Evolutionary conservation across 2,113 vertebrate species (phyloP), one percentile per base, ranked within the genome.

Genomic region (Trinectes maculatus): DNA sequence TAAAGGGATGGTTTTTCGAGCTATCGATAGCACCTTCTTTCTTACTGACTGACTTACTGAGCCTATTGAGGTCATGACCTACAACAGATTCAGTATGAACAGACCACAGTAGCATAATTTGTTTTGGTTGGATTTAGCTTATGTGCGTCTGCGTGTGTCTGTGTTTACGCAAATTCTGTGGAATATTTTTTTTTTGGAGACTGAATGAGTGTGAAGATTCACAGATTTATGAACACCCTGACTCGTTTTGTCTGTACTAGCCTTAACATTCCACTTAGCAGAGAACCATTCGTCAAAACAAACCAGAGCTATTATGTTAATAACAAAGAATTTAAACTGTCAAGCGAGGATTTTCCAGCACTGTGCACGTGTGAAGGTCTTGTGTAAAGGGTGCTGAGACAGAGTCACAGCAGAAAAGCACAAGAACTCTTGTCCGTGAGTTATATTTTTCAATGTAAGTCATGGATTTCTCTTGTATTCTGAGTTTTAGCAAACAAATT

Each of bases 271-370:
- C 47, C 11, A 57, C 26, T 60, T 10, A 40, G 46, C n/a, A 29
- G 9, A 43, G 24, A 55, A 36, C 3, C 10, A 12, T 46, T 44
- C 12, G 10, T 58, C 43, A 42, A 24, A 29, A 42, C 28, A 22
- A 9, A 31, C 13, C 33, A 58, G 25, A 71, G 49, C 34, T 33
- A 62, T 4, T 60, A 55, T 43, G 7, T 26, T 56, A 12, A 48
- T 42, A 56, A 69, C 29, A 29, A 37, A 31, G 22, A 60, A 21
- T 34, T 70, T 39, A 71, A 74, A 71, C 15, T 54, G 36, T 48
- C 40, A 28, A 51, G 44, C n/a, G 3, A 65, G 55, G 43, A 59
- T 24, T 74, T 59, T 69, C 16, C 26, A 49, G 12, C 18, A 19
- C 2, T 12, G 28, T 61, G 47, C 57, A 10, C 28, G 13, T 46